Evolutionary conservation across 2,113 vertebrate genomes (phyloP).

Genomic region (Ciconia boyciana): DNA sequence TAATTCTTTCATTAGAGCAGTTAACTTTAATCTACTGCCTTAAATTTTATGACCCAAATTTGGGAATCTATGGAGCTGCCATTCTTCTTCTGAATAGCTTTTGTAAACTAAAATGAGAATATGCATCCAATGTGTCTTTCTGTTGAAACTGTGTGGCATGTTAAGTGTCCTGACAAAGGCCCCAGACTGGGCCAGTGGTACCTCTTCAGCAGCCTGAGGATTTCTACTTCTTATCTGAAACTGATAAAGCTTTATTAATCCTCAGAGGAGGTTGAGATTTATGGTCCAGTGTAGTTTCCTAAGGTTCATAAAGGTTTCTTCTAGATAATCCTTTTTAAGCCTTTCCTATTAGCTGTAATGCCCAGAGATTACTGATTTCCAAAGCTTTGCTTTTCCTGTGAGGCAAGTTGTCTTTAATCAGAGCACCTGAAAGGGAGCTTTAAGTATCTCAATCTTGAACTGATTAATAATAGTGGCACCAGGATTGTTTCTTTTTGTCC

Average conservation of each 20-base stretch:
- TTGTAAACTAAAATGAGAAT: neutral
- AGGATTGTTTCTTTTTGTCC: slow-evolving; percentile 10
- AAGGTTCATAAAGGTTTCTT: slow-evolving; percentile 53
- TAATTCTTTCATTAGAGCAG: neutral
- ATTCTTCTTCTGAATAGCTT: neutral
- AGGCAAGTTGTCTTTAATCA: slow-evolving; percentile 37
- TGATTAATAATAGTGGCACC: neutral
- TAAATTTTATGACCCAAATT: neutral
- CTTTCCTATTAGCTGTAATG: slow-evolving; percentile 57
- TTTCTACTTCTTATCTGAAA: slow-evolving; percentile 47
- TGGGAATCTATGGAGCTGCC: neutral
- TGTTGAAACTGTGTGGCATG: neutral
- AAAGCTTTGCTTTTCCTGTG: slow-evolving; percentile 32
- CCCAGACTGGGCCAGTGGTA: neutral
- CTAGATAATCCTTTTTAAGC: slow-evolving; percentile 60
- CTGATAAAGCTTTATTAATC: slow-evolving; percentile 56
- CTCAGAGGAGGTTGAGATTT: neutral
- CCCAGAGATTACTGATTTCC: slow-evolving; percentile 57
- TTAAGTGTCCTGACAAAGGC: neutral
- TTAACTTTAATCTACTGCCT: neutral
- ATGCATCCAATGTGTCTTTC: neutral
- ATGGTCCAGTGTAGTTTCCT: slow-evolving; percentile 30
- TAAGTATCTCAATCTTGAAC: slow-evolving; percentile 7
- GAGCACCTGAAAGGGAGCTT: slow-evolving; percentile 11
- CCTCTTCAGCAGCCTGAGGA: neutral